Conservation (phyloP, 1,140 invertebrate species). For the Drosophila trapezifrons region DNA sequence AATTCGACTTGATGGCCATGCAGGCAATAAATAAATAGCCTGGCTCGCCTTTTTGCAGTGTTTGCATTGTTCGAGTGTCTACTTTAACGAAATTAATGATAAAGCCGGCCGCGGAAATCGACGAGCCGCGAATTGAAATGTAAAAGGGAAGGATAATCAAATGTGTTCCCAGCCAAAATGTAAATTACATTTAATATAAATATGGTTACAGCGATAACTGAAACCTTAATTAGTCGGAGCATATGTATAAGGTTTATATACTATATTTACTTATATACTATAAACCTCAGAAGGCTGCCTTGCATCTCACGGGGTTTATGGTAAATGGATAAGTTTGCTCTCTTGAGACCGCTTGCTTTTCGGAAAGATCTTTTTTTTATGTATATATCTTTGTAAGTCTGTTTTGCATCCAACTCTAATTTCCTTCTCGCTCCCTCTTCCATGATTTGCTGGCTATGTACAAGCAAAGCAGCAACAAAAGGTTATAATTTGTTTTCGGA, state of each 20-base stretch:
- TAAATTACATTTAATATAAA: background rate
- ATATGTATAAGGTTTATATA: background rate
- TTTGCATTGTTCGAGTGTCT: constrained; percentile 2
- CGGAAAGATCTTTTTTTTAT: too few relatives aligned
- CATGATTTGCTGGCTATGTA: too few relatives aligned
- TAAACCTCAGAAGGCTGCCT: too few relatives aligned
- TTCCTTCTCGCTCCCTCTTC: too few relatives aligned
- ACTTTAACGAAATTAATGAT: constrained; percentile 23
- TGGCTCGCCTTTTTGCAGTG: background rate
- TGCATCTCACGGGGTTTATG: too few relatives aligned
- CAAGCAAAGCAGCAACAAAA: too few relatives aligned
- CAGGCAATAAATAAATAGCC: constrained; percentile 40
- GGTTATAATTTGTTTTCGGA: too few relatives aligned
- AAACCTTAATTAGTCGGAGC: background rate
- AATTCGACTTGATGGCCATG: constrained; percentile 18
- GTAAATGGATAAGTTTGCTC: too few relatives aligned
- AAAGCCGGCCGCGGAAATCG: background rate
- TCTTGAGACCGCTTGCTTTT: too few relatives aligned
- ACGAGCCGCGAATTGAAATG: background rate
- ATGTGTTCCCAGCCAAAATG: background rate
- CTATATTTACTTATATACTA: too few relatives aligned
- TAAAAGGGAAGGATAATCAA: background rate
- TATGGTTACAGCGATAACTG: background rate
- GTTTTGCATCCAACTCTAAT: too few relatives aligned
- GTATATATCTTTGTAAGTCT: too few relatives aligned